phyloP scores from a whole-genome alignment of 2,113 vertebrate species.

The Tapirus terrestris region DNA sequence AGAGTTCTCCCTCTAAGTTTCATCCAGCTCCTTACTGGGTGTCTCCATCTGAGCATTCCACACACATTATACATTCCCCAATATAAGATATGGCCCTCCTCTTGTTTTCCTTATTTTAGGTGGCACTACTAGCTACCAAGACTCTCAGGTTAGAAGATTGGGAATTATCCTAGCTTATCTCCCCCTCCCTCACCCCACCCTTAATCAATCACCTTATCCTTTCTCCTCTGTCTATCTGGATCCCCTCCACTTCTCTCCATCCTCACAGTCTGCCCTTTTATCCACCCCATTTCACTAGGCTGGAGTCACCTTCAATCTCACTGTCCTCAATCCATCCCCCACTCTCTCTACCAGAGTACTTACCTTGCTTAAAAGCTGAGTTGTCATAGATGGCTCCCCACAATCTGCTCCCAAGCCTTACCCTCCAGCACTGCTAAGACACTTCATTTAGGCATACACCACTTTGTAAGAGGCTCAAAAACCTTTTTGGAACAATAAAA shows the following conservation, averaged over 20 bases:
- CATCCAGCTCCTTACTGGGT: neutral
- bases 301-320: neutral
- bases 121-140: neutral
- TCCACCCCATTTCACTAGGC: neutral
- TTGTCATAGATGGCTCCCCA: neutral
- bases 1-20: neutral
- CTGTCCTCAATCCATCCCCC: neutral
- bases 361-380: slow-evolving; percentile 40
- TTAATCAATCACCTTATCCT: neutral
- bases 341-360: neutral
- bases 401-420: neutral
- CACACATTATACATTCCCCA: neutral
- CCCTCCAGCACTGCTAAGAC: neutral
- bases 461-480: slow-evolving; percentile 36
- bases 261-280: neutral
- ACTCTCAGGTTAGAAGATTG: slow-evolving; percentile 15
- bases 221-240: slow-evolving; percentile 8
- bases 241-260: neutral
- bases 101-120: slow-evolving; percentile 31
- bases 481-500: slow-evolving; percentile 28
- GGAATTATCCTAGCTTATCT: neutral
- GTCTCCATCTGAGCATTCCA: neutral
- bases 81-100: neutral
- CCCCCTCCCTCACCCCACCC: neutral
- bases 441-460: neutral